phyloP scores from a whole-genome alignment of 2,888 invertebrate species.

The Cabera pusaria region DNA sequence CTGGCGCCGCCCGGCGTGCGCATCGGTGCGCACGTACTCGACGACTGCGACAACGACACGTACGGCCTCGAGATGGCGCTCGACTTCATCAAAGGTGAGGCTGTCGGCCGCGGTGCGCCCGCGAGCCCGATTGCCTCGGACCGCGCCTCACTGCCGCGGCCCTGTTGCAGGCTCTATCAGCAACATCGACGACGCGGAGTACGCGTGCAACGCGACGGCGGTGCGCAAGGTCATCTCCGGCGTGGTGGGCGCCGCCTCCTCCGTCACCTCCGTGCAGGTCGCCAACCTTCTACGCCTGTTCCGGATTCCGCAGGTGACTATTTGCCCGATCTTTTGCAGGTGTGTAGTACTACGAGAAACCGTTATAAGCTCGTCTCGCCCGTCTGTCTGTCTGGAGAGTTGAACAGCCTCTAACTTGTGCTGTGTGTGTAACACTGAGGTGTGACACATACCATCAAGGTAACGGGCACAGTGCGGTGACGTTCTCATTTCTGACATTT shows the following conservation, averaged over 20 bases:
- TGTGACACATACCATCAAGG: too few relatives aligned
- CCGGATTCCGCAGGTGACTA: constrained; percentile 93
- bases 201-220: constrained; percentile 90
- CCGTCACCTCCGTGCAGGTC: constrained; percentile 98
- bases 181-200: constrained; percentile 94
- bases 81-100: constrained; percentile 94
- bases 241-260: constrained; percentile 85
- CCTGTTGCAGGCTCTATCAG: constrained; percentile 93
- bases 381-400: too few relatives aligned
- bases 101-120: not conserved
- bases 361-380: too few relatives aligned
- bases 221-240: constrained; percentile 84
- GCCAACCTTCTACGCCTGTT: constrained; percentile 93
- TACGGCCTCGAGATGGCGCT: constrained; percentile 96
- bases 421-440: too few relatives aligned
- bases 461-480: too few relatives aligned
- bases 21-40: constrained; percentile 93
- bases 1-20: constrained; percentile 88
- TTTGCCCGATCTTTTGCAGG: too few relatives aligned
- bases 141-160: not conserved
- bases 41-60: constrained; percentile 96
- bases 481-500: too few relatives aligned
- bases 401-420: too few relatives aligned
- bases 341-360: too few relatives aligned
- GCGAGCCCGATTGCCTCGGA: not conserved